Base-by-base conservation (phyloP, 53 echinoderm and acorn worm genomes). In the Patiria pectinifera region DNA sequence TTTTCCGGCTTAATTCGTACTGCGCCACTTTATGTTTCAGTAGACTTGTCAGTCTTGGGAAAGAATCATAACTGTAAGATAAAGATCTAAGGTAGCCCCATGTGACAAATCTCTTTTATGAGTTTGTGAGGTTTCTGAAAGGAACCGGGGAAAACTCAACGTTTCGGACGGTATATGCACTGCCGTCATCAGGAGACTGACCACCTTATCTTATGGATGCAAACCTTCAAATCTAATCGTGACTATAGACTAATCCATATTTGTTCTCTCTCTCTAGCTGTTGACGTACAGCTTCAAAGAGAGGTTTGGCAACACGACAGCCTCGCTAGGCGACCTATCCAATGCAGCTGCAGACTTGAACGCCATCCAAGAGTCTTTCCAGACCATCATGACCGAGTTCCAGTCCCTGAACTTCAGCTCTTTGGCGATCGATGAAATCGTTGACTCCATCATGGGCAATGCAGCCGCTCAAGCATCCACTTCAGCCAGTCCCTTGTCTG, bases 251-350 rank as follows among this genome's bases (percentile, higher is more conserved):
- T 66, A 16, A 74, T 5, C 22, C 74, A 2, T 45, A 13, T 11
- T 79, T 79, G 6, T 79, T 4, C 11, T 46, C 47, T 45, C 22
- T 26, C 58, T 76, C 11, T 48, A 90, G 90, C 66, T 90, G 23
- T 81, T 90, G 81, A 90, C 82, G 13, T 62, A 90, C 90, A 81
- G 46, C 44, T 62, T 90, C 10, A 11, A 47, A 5, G 69, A 59
- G n/a, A 45, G 19, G 22, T 62, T 90, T 1, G 81, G 90, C 90
- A 81, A 90, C 90, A 21, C 59, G 19, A 78, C 89, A 6, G 16
- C 90, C 11, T 81, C 69, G 22, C 48, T 80, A 10, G 23, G 16
- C 59, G 26, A 90, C 69, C 46, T 90, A n/a, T 77, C 80, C 62
- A 48, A 69, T 23, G 81, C 81, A 16, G 90, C 80, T 8, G 44